Conservation (phyloP, 2,888 invertebrate genomes). For the Lasioglossum figueresi region DNA sequence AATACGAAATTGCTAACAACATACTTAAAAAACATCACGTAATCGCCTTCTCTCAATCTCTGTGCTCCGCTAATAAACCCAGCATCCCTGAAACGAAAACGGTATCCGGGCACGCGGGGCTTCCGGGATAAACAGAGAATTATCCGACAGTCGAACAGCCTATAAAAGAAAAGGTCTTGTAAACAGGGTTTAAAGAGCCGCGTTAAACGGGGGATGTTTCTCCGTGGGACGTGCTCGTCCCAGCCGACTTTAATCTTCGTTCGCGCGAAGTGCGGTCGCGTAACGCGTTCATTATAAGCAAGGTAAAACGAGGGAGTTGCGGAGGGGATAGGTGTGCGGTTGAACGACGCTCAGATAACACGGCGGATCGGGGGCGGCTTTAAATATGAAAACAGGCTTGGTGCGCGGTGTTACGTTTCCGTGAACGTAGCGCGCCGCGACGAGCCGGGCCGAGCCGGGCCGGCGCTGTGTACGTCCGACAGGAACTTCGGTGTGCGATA, state of each 20-base stretch:
- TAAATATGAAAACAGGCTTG: constrained; percentile 29
- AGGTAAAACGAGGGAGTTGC: background rate
- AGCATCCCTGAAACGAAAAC: background rate
- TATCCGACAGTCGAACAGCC: background rate
- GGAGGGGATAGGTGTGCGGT: background rate
- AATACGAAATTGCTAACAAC: too few species aligned
- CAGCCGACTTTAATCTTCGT: constrained; percentile 15
- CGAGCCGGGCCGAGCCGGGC: background rate
- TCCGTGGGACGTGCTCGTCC: background rate
- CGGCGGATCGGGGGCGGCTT: constrained; percentile 28
- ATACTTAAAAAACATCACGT: too few species aligned
- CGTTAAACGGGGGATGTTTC: background rate
- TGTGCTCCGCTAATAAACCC: background rate
- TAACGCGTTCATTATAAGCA: constrained; percentile 33
- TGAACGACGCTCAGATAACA: constrained; percentile 27
- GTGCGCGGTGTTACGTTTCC: background rate
- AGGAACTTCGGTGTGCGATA: constrained; percentile 39
- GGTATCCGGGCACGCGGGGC: background rate
- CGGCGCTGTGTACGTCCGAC: background rate
- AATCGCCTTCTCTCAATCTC: too few species aligned
- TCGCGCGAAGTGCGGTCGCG: constrained; percentile 2
- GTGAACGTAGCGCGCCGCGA: background rate
- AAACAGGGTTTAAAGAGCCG: background rate
- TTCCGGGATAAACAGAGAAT: background rate
- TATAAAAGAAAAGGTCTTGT: background rate